Base-by-base conservation (phyloP, 2,888 invertebrate genomes). In the Aphidoletes aphidimyza region DNA sequence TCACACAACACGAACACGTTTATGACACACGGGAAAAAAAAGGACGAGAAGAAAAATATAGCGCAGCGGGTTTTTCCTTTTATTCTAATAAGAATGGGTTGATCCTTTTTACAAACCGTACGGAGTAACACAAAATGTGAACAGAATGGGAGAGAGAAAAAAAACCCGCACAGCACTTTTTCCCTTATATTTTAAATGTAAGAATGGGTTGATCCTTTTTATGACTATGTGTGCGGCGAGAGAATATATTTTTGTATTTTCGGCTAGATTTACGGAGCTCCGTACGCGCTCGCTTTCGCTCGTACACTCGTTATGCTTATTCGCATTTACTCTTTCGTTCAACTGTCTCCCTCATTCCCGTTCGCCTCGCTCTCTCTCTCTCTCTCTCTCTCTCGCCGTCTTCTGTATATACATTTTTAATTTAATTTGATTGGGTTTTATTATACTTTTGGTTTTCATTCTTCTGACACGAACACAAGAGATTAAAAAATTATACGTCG, bases 1-100 rank as follows among this genome's bases (percentile, higher is more conserved):
- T 22, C 54, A 5, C 22, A 22, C 54, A 54, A 3, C n/a, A 54
- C 6, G 5, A 39, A 39, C 39, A 39, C 47, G 42, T 9, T 26
- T 54, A 54, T 54, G 54, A 54, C n/a, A 69, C 30, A 69, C 30
- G 69, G 34, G n/a, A n/a, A 69, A 30, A 69, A 69, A 69, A 30
- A 69, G 69, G 69, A 69, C 69, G 69, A n/a, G n/a, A 69, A 69
- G 69, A 69, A 69, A 69, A 69, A 69, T 69, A 69, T 69, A 69
- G 30, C 69, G 69, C 69, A 69, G 69, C 69, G 69, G 69, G 69
- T 69, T 69, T 69, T 69, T 69, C 69, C 69, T 69, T 69, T 69
- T 69, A 69, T 69, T 69, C 69, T 69, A 69, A 69, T 69, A 69
- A 69, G 69, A 69, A 69, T 69, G 69, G 69, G 69, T 69, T 69